Conservation (phyloP, 2,113 vertebrate genomes). For the Cavia porcellus region DNA sequence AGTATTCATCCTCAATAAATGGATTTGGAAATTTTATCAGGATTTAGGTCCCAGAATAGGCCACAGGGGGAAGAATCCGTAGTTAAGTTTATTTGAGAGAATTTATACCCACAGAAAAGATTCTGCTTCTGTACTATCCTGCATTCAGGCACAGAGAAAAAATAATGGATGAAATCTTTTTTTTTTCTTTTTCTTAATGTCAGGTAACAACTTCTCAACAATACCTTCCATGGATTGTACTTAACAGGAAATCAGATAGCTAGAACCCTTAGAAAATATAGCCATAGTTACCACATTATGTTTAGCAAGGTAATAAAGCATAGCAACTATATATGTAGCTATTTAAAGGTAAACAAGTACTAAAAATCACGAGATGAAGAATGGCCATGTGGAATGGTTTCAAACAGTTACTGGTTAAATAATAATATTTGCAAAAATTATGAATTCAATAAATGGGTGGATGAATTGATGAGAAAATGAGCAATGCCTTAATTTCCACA, state of each 20-base stretch:
- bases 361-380: not conserved
- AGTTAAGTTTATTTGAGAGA: not conserved
- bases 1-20: not conserved
- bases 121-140: fast-evolving
- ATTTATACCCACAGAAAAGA: not conserved
- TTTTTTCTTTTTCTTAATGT: not conserved
- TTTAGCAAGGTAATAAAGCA: not conserved
- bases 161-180: not conserved
- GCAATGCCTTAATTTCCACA: not conserved
- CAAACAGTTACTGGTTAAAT: not conserved
- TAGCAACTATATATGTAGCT: fast-evolving
- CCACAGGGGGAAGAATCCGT: fast-evolving
- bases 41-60: not conserved
- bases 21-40: too few relatives aligned
- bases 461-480: not conserved
- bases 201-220: not conserved
- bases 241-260: not conserved
- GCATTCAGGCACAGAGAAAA: not conserved
- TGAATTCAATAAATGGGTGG: not conserved
- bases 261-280: not conserved
- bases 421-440: not conserved
- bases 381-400: not conserved
- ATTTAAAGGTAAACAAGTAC: not conserved
- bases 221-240: not conserved
- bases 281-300: not conserved